These are phyloP conservation scores for Magallana gigas DNA, from an alignment of 1,140 invertebrate genomes.

Conservation along the genomic window DNA sequence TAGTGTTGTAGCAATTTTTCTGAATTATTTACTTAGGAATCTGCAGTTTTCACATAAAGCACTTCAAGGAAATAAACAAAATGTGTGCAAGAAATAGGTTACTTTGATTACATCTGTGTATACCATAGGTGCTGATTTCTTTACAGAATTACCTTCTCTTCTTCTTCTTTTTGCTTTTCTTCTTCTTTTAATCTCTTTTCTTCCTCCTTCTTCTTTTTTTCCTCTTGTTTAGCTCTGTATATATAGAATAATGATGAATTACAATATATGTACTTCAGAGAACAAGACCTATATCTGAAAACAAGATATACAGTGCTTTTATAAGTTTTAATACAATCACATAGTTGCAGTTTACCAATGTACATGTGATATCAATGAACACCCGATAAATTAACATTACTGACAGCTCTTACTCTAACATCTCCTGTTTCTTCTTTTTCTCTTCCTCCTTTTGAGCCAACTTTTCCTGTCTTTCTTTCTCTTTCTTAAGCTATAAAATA, in stretches of 20 bases:
- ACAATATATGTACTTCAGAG: no score
- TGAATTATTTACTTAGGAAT: no score
- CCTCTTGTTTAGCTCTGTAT: conserved; percentile 70
- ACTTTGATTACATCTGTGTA: no score
- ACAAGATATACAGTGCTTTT: no score
- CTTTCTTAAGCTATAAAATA: conserved; percentile 48
- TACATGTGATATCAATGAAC: no score
- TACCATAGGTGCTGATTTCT: not conserved
- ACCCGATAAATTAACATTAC: not conserved
- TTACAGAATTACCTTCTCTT: conserved; percentile 75
- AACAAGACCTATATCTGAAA: no score
- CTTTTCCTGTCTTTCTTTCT: conserved; percentile 59
- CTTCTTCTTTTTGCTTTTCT: conserved; percentile 79
- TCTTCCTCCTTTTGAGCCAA: conserved; percentile 54
- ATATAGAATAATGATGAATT: not conserved
- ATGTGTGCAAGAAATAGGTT: no score
- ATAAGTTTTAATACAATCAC: no score
- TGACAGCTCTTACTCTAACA: conserved; percentile 44
- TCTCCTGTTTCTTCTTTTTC: conserved; percentile 52
- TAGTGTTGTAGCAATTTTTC: no score
- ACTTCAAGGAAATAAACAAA: no score
- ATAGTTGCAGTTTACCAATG: no score
- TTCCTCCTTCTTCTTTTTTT: conserved; percentile 74
- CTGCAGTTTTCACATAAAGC: no score
- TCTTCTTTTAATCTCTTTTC: conserved; percentile 72